A percentile compares a stretch with the other conserved stretches of the same genome.
These are phyloP conservation scores for Leucophenga maculata DNA, from an alignment of 2,888 invertebrate species.

Conservation along the genomic window DNA sequence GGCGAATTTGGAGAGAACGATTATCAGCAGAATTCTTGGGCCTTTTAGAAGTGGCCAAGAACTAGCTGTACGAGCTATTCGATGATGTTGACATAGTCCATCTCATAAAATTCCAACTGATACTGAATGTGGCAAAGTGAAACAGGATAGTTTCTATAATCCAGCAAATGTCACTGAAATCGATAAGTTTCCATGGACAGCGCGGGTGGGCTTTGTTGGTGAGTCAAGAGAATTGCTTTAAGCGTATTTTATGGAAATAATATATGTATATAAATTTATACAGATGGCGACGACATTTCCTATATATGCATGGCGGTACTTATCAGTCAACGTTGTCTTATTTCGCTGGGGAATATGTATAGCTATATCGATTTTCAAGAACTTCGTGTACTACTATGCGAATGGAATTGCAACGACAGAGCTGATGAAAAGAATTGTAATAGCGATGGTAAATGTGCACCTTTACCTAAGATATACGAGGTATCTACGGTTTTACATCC, in stretches of 20 bases:
- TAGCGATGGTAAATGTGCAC: conserved; percentile 24
- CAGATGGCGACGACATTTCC: too few species aligned
- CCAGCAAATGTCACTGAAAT: conserved; percentile 7
- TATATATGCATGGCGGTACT: conserved; percentile 40
- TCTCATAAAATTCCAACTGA: too few species aligned
- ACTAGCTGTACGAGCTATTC: too few species aligned
- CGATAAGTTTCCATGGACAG: conserved; percentile 36
- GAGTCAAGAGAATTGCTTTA: not conserved
- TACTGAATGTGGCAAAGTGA: conserved; percentile 2
- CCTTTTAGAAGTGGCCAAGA: too few species aligned
- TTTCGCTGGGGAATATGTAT: conserved; percentile 38
- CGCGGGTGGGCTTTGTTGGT: conserved; percentile 36
- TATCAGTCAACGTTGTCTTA: conserved; percentile 34
- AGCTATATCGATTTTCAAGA: conserved; percentile 33
- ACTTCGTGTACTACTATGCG: conserved; percentile 34
- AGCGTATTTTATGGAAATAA: not conserved
- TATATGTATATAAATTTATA: too few species aligned
- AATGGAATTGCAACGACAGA: conserved; percentile 37
- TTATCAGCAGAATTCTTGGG: too few species aligned
- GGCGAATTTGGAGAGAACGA: too few species aligned
- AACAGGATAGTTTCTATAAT: conserved; percentile 4
- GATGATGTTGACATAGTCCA: too few species aligned
- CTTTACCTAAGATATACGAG: conserved; percentile 9
- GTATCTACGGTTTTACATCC: conserved; percentile 39
- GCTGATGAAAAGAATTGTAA: conserved; percentile 35